Percentiles rank a stretch among this genome's conserved stretches.
phyloP scores from a whole-genome alignment of 2,113 vertebrate species.

The Mus pahari region DNA sequence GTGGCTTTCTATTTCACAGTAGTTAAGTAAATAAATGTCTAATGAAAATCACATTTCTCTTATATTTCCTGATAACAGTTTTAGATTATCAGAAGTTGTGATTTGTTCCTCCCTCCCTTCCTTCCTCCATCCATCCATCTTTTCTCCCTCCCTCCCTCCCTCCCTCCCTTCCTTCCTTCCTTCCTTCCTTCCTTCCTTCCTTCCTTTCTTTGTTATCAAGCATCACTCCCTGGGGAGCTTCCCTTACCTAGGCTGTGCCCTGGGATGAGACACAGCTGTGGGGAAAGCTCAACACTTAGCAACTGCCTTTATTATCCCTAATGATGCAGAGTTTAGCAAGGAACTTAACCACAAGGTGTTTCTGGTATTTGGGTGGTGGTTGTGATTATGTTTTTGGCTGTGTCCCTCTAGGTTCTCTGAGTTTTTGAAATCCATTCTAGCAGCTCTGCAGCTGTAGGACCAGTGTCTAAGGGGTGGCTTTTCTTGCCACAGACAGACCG shows the following conservation, averaged over 20 bases:
- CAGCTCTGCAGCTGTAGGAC: background rate
- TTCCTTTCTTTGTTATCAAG: background rate
- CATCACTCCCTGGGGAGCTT: background rate
- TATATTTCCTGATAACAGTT: constrained; percentile 64
- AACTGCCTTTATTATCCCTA: background rate
- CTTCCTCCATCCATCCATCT: background rate
- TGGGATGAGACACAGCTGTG: background rate
- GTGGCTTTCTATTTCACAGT: constrained; percentile 54
- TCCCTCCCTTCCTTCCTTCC: no score
- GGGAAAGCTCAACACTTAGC: background rate
- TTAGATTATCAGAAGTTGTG: constrained; percentile 24
- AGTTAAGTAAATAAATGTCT: constrained; percentile 49
- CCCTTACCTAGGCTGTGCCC: background rate
- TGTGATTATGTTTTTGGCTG: background rate
- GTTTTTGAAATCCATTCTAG: background rate
- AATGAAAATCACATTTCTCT: constrained; percentile 24
- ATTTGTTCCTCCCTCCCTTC: background rate
- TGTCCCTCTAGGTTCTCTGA: background rate
- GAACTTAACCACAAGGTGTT: background rate
- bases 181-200: background rate
- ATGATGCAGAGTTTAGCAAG: background rate
- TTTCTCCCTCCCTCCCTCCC: no score
- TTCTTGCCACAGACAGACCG: background rate
- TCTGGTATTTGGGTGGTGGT: background rate
- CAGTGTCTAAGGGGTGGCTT: background rate